These are phyloP conservation scores for Pogonognathellus flavescens DNA, from an alignment of 1,140 invertebrate species.

Conservation along the genomic window DNA sequence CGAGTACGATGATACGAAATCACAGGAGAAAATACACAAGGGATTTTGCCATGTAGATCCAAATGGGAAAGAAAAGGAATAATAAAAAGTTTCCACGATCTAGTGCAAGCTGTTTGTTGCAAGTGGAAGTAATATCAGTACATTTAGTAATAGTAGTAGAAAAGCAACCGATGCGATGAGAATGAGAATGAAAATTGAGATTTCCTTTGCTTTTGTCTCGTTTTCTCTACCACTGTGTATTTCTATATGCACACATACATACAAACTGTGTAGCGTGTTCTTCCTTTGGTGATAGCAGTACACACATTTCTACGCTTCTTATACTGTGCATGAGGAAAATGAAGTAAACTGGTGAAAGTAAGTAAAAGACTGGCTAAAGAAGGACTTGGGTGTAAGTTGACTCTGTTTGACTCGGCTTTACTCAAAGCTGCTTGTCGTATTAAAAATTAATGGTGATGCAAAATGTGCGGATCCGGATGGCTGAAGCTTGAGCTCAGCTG, in stretches of 20 bases:
- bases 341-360: constrained; percentile 20
- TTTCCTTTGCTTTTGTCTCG: constrained; percentile 27
- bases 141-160: constrained; percentile 28
- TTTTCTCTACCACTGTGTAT: not conserved
- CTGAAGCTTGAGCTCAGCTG: constrained; percentile 37
- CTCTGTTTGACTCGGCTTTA: constrained; percentile 48
- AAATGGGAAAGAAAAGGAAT: constrained; percentile 34
- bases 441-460: constrained; percentile 53
- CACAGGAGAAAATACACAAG: not conserved
- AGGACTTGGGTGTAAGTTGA: constrained; percentile 39
- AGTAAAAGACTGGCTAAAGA: constrained; percentile 47
- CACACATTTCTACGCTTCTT: constrained; percentile 5
- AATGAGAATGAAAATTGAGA: constrained; percentile 47
- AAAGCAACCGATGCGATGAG: constrained; percentile 45
- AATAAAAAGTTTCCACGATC: constrained; percentile 28
- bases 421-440: constrained; percentile 48
- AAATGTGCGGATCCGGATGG: constrained; percentile 50
- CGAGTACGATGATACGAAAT: not conserved
- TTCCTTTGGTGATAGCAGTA: not conserved
- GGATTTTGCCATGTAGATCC: constrained; percentile 18
- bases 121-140: constrained; percentile 42
- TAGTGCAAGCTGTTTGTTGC: constrained; percentile 35
- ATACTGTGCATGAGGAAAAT: not conserved
- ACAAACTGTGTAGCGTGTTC: not conserved
- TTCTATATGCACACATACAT: not conserved